These are phyloP conservation scores for Oncorhynchus gorbuscha DNA, from an alignment of 2,113 vertebrate genomes.

Conservation along the genomic window DNA sequence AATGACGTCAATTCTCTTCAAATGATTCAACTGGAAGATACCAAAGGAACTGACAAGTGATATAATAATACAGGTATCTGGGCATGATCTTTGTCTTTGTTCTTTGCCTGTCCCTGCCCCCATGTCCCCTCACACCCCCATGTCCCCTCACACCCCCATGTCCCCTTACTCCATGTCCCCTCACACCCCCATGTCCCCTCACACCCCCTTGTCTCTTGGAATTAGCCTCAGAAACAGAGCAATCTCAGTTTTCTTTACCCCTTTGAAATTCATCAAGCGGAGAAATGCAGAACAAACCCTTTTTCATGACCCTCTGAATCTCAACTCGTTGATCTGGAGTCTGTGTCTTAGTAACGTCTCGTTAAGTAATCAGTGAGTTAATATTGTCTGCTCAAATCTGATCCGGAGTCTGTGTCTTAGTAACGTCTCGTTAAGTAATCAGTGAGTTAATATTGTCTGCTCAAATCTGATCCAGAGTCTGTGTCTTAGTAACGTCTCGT, in stretches of 20 bases:
- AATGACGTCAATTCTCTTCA: not conserved
- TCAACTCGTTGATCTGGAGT: slow-evolving; percentile 63
- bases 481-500: slow-evolving; percentile 43
- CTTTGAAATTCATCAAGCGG: slow-evolving; percentile 27
- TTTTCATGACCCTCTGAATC: slow-evolving; percentile 65
- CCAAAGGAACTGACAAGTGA: not conserved
- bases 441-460: slow-evolving; percentile 56
- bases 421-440: slow-evolving; percentile 64
- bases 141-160: too few species aligned
- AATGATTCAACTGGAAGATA: too few species aligned
- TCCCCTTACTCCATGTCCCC: too few species aligned
- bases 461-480: slow-evolving; percentile 40
- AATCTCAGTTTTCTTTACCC: not conserved
- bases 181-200: not conserved
- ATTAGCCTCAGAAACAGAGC: slow-evolving; percentile 36
- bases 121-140: not conserved
- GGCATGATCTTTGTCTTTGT: not conserved
- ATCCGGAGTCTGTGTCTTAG: slow-evolving; percentile 62
- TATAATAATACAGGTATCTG: too few species aligned
- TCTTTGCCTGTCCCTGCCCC: slow-evolving; percentile 17
- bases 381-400: slow-evolving; percentile 57
- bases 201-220: slow-evolving; percentile 4
- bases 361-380: slow-evolving; percentile 65
- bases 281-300: slow-evolving; percentile 62
- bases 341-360: slow-evolving; percentile 63